Conservation (phyloP, 2,113 vertebrate species). For the Barnardius zonarius region DNA sequence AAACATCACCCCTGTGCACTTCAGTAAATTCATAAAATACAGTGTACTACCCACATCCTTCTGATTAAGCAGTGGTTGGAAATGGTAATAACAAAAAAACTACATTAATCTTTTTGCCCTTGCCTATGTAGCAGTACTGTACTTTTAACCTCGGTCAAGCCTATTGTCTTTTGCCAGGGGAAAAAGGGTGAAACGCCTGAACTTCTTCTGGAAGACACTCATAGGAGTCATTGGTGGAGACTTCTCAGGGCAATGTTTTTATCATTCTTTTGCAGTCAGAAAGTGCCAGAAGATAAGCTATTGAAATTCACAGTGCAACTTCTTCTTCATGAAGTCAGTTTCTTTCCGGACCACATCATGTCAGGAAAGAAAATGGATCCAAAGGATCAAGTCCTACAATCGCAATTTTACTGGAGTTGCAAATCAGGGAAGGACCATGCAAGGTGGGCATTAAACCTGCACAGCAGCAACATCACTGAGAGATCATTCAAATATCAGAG, state of each 20-base stretch:
- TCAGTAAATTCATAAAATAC: neutral
- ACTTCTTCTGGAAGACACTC: neutral
- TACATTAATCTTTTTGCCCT: neutral
- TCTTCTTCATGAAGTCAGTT: neutral
- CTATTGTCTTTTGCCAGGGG: neutral
- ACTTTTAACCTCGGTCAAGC: neutral
- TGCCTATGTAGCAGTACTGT: neutral
- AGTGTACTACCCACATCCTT: neutral
- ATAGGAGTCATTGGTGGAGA: neutral
- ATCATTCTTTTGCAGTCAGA: neutral
- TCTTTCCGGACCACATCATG: neutral
- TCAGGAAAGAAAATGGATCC: neutral
- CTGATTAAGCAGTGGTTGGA: neutral
- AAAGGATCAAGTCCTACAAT: neutral
- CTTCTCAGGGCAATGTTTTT: neutral
- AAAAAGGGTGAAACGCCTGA: neutral
- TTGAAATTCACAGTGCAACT: slow-evolving; percentile 1
- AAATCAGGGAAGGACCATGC: neutral
- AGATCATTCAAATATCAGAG: neutral
- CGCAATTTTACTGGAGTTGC: neutral
- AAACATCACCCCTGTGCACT: neutral
- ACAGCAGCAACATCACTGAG: neutral
- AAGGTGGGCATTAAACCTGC: neutral
- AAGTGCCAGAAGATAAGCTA: neutral
- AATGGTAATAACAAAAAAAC: neutral